A percentile compares a stretch with the other conserved stretches of the same genome.
Conservation (phyloP, 2,113 vertebrate genomes). For the Peromyscus californicus region DNA sequence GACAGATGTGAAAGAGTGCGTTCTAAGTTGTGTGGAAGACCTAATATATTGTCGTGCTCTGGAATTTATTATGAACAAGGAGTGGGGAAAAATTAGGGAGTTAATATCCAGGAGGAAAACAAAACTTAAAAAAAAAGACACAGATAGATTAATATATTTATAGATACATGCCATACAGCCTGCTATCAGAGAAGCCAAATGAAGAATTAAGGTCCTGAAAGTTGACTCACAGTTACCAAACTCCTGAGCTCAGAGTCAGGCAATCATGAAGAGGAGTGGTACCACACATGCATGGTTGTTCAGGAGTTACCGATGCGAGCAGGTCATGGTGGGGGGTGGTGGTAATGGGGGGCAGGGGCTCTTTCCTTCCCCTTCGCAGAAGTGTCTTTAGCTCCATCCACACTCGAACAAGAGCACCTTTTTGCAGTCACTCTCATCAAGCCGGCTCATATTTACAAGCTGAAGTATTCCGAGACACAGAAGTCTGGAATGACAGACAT, state of each 20-base stretch:
- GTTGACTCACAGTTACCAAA: constrained; percentile 34
- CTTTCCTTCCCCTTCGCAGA: constrained; percentile 6
- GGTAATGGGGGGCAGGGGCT: neutral
- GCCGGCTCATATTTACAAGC: constrained; percentile 45
- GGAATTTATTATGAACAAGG: constrained; percentile 68
- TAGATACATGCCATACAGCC: constrained; percentile 19
- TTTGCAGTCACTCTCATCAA: constrained; percentile 73
- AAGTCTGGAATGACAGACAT: constrained; percentile 80
- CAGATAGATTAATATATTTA: constrained; percentile 70
- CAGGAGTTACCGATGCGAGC: constrained; percentile 22
- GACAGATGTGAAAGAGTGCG: constrained; percentile 71
- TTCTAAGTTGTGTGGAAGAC: constrained; percentile 66
- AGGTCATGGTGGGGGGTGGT: too few species aligned
- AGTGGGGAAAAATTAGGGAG: constrained; percentile 66
- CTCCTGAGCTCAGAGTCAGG: constrained; percentile 58
- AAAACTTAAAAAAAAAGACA: constrained; percentile 60
- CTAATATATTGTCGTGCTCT: constrained; percentile 25
- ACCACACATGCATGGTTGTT: neutral
- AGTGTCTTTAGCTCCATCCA: constrained; percentile 61
- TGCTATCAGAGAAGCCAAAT: constrained; percentile 57
- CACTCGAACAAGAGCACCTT: constrained; percentile 63
- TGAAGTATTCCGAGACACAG: constrained; percentile 67
- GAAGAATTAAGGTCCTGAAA: constrained; percentile 64
- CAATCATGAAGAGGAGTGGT: constrained; percentile 51
- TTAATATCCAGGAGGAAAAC: constrained; percentile 70